Evolutionary conservation across 2,797 vertebrate genomes (phyloP), one percentile per base, ranked within the genome.

Genomic region (Adrianichthys oophorus): DNA sequence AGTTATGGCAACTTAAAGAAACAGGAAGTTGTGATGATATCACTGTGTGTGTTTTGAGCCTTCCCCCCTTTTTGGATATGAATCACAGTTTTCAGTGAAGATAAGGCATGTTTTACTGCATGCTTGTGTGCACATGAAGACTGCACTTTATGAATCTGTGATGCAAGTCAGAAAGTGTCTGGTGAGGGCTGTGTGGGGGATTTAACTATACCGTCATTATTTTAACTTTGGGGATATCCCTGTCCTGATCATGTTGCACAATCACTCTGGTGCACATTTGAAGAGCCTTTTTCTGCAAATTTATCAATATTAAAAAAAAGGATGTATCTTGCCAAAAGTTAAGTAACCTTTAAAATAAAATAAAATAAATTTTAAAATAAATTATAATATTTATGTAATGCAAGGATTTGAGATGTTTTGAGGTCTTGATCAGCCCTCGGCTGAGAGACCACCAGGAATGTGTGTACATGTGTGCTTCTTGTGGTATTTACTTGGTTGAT

Each of bases 21-120:
- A 92, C 88, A 92, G 89, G 91, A 92, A 91, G 87, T 84, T 72
- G 72, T 83, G 52, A 81, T 91, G 87, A 91, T 84, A 85, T 91
- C 89, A 92, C 62, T 29, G 26, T 29, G 26, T 68, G 80, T 82
- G 85, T 84, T 85, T 82, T 70, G 72, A 70, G 75, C 80, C 68
- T 73, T 62, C 76, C 65, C 45, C 73, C 63, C 68, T 18, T 45
- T 70, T 63, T 78, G 72, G 62, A 70, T 42, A 52, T 89, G 88
- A 89, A 82, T 89, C 83, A 87, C 70, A 23, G 69, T 60, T 78
- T 71, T 71, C 48, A 71, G 52, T 7, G 18, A 47, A 76, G 80
- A 82, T 73, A 78, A 65, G 74, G 58, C 62, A 68, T 65, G 59
- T 73, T 79, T 80, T 71, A 64, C 56, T 62, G 56, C 61, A 37